phyloP scores from a whole-genome alignment of 2,113 vertebrate species.

The Callorhinus ursinus region DNA sequence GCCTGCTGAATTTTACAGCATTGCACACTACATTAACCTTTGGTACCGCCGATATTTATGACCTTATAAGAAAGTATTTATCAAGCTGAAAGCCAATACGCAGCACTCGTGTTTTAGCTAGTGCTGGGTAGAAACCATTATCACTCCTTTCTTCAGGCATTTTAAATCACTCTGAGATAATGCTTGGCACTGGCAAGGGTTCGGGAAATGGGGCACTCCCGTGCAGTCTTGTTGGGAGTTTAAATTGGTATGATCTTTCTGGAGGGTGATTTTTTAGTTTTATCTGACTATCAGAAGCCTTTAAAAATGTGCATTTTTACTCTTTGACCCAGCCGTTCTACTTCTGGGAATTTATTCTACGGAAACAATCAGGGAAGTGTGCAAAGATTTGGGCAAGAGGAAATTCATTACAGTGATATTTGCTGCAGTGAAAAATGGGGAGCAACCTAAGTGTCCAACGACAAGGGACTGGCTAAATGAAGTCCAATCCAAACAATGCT shows the following conservation, averaged over 20 bases:
- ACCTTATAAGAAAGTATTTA: slow-evolving; percentile 90
- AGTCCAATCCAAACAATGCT: fast-evolving
- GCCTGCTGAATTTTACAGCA: slow-evolving; percentile 87
- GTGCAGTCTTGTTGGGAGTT: slow-evolving; percentile 10
- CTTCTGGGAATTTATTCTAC: slow-evolving; percentile 64
- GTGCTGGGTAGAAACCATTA: slow-evolving; percentile 80
- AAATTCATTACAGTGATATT: background rate
- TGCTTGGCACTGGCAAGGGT: background rate
- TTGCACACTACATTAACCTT: slow-evolving; percentile 93
- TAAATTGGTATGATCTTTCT: slow-evolving; percentile 59
- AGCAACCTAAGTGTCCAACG: background rate
- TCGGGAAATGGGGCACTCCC: background rate
- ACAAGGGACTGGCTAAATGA: background rate
- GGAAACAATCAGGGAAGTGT: slow-evolving; percentile 4
- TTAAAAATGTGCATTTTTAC: slow-evolving; percentile 70
- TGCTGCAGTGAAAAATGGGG: background rate
- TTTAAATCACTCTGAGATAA: slow-evolving; percentile 78
- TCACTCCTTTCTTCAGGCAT: slow-evolving; percentile 79
- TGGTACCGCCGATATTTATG: slow-evolving; percentile 90
- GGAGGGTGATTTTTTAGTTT: slow-evolving; percentile 51
- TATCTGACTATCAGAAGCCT: slow-evolving; percentile 69
- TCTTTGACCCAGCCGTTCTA: slow-evolving; percentile 60
- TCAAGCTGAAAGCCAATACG: slow-evolving; percentile 89
- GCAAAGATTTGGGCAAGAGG: slow-evolving; percentile 11
- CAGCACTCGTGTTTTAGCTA: slow-evolving; percentile 79